These are phyloP conservation scores for Hydrozoanthus tunicans DNA, from an alignment of 64 coral and sea anemone species.

Conservation along the genomic window DNA sequence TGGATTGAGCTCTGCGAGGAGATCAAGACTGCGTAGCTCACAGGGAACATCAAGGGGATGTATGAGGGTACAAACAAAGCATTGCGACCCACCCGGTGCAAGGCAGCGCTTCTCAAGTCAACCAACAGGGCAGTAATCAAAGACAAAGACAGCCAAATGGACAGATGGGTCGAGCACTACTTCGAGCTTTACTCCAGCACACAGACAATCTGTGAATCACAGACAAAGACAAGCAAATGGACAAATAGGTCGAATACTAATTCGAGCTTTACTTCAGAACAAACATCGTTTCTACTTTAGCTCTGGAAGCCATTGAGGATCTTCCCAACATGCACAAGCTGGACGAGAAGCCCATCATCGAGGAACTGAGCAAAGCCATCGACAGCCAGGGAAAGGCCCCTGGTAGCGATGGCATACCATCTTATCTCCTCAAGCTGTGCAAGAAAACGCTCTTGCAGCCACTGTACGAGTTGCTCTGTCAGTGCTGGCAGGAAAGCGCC, in stretches of 20 bases:
- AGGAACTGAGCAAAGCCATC: conserved; percentile 58
- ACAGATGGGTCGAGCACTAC: conserved; percentile 35
- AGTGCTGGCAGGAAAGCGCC: not conserved
- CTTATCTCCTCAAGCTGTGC: conserved; percentile 50
- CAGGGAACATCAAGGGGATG: no score
- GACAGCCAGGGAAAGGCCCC: conserved; percentile 42
- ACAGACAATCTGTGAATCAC: no score
- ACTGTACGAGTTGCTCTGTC: conserved; percentile 39
- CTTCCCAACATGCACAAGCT: not conserved
- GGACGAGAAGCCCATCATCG: not conserved
- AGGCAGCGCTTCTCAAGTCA: not conserved
- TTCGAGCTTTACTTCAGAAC: conserved; percentile 51
- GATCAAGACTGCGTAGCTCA: not conserved
- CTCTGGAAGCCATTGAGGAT: conserved; percentile 13
- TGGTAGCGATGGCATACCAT: conserved; percentile 50
- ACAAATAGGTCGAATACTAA: conserved; percentile 11
- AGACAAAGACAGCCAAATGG: not conserved
- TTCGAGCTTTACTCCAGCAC: no score
- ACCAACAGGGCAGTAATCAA: conserved; percentile 14
- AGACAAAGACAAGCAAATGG: no score
- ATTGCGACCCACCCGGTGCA: conserved; percentile 9
- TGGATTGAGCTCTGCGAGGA: no score
- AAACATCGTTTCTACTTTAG: not conserved
- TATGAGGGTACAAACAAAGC: conserved; percentile 30
- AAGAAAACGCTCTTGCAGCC: conserved; percentile 18